Base-by-base conservation (phyloP, 2,888 invertebrate species). In the Hypercompe scribonia region DNA sequence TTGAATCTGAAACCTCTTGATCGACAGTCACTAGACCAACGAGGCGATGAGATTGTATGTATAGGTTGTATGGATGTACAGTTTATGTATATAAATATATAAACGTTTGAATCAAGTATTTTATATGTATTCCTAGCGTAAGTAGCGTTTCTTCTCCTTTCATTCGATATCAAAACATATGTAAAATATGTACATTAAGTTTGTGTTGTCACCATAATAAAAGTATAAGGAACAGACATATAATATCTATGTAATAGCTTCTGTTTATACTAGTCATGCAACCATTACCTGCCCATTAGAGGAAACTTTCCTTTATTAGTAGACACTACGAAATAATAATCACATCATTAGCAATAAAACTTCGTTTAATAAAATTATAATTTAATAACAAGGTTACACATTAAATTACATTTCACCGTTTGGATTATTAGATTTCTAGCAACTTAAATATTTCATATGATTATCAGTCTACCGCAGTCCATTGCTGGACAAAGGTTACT, bases 211-310 rank as follows among this genome's bases (percentile, higher is more conserved):
- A 36, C 36, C 39, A 58, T 68, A n/a, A 68, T 68, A 68, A 68
- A 68, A 61, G 21, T 61, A 39, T 21, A 39, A 68, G 36, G 31
- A 39, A 68, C 68, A 31, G 31, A 58, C 21, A 68, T 58, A 11
- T 54, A 36, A 28, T 36, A 68, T 34, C 68, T 28, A 68, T 58
- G 21, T 54, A 36, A 28, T 36, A 68, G 54, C 68, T 28, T 68
- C 28, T 58, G 34, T 68, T 68, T 36, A 58, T 68, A 68, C 68
- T 10, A 68, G 68, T 68, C 68, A 61, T 68, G 68, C 61, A 61
- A 68, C 61, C 58, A 58, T 68, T 61, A 68, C 36, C 39, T 39
- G 61, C 21, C 39, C 39, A 61, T 68, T 31, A 58, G 39, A 61
- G 31, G 39, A 61, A 61, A 68, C 58, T 68, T 68, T 68, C 39